A percentile compares a stretch with the other conserved stretches of the same genome.
These are phyloP conservation scores for Drosophila arawakana DNA, from an alignment of 1,140 invertebrate species.

Conservation along the genomic window DNA sequence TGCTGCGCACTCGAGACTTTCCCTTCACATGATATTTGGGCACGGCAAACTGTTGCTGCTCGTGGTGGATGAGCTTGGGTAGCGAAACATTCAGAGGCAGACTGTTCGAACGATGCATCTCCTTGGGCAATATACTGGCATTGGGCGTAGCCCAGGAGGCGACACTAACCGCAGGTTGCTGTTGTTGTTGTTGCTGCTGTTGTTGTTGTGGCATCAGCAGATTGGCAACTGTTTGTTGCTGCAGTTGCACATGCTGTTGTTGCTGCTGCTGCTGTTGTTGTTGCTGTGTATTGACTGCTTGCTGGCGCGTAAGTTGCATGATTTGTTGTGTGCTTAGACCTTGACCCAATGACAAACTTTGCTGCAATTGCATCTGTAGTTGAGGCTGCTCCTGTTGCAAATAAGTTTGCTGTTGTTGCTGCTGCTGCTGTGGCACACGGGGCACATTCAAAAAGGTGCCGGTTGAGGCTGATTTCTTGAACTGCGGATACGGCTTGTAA, in stretches of 20 bases:
- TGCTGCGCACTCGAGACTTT: constrained; percentile 78
- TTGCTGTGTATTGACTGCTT: constrained; percentile 42
- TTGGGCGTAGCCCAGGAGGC: constrained; percentile 69
- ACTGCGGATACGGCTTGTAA: constrained; percentile 82
- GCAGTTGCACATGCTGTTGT: constrained; percentile 48
- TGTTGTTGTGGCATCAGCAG: constrained; percentile 47
- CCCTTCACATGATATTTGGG: constrained; percentile 76
- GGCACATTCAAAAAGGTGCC: constrained; percentile 77
- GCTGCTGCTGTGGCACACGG: constrained; percentile 56
- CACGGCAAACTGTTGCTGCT: constrained; percentile 71
- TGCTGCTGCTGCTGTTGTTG: constrained; percentile 62
- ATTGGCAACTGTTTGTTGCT: constrained; percentile 49
- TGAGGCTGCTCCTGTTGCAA: constrained; percentile 62
- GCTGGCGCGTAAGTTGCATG: constrained; percentile 63
- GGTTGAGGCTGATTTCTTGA: constrained; percentile 79
- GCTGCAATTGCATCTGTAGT: constrained; percentile 64
- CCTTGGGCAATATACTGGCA: constrained; percentile 76
- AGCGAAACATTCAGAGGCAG: constrained; percentile 86
- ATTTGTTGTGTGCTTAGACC: constrained; percentile 66
- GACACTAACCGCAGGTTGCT: constrained; percentile 56
- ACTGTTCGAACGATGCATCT: constrained; percentile 87
- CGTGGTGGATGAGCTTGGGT: constrained; percentile 64
- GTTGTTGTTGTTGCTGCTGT: constrained; percentile 58
- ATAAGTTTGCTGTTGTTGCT: constrained; percentile 54
- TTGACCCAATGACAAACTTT: constrained; percentile 68